Evolutionary conservation across 2,113 vertebrate species (phyloP), one percentile per base, ranked within the genome.

Genomic region (Hippoglossus stenolepis): DNA sequence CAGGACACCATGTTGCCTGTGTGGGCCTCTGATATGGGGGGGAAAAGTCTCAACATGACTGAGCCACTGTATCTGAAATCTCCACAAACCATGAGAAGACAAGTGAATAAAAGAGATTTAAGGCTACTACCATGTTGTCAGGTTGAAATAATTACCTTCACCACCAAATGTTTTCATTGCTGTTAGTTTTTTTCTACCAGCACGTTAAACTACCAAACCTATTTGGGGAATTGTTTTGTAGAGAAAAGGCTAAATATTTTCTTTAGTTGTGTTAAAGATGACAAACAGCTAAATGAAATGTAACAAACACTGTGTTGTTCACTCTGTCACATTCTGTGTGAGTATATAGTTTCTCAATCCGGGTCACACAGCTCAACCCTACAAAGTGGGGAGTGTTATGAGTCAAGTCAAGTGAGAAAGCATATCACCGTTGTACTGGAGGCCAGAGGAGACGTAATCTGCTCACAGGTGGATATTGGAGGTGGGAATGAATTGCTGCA

Each of bases 11-110:
- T 76, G 57, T 45, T 60, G 20, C 17, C 53, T 45, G 0, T 47
- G 51, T 53, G 45, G 53, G 51, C 24, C 43, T 73, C 23, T 64
- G 65, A 65, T 73, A 54, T 65, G 5, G 66, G 51, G 20, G 18
- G 7, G 18, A 9, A 21, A 21, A 10, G 7, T 8, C 51, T 54
- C 18, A 21, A 54, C 20, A 43, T 43, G 1, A 54, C 31, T 75
- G 59, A 83, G 43, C 77, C 51, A 82, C 26, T 35, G 31, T 31
- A 11, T 38, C 2, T 14, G 1, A 43, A 43, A 43, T 63, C 56
- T 40, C 12, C 64, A 56, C n/a, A 49, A 65, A 67, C 14, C 14
- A 77, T 4, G 11, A 17, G 11, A 51, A 23, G 15, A 56, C 3
- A 79, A n/a, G 35, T 31, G 1, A 58, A 40, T 45, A 24, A 45